These are phyloP conservation scores for Novumbra hubbsi DNA, from an alignment of 2,797 vertebrate species.

Conservation along the genomic window DNA sequence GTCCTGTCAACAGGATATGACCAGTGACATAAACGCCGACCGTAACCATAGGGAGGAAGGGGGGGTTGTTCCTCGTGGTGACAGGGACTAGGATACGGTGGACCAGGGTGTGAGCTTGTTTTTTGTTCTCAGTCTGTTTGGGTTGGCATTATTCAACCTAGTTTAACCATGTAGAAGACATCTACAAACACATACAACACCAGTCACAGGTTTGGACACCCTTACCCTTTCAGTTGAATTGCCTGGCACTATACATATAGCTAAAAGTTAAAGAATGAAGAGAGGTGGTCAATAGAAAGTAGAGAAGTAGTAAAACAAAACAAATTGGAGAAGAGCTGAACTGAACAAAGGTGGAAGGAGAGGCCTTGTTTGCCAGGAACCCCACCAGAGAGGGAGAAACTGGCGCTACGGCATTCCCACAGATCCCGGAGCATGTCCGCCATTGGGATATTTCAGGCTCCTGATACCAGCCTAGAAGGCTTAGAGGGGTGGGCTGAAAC, in stretches of 20 bases:
- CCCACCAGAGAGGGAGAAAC: constrained; percentile 1
- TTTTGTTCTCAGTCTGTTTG: too few species aligned
- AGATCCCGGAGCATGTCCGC: constrained; percentile 17
- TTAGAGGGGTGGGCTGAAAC: constrained; percentile 19
- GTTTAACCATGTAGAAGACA: too few species aligned
- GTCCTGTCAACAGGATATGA: too few species aligned
- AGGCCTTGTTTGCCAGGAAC: constrained; percentile 4
- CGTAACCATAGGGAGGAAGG: too few species aligned
- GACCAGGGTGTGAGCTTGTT: too few species aligned
- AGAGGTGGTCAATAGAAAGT: not conserved
- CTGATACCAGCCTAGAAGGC: constrained; percentile 2
- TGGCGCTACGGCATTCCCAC: constrained; percentile 6
- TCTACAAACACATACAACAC: not conserved
- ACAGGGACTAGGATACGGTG: too few species aligned
- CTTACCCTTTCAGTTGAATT: too few species aligned
- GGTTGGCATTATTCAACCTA: too few species aligned
- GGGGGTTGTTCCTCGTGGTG: too few species aligned
- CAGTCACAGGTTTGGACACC: too few species aligned
- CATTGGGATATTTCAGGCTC: constrained; percentile 35
- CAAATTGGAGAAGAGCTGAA: not conserved
- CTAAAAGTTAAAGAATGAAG: not conserved
- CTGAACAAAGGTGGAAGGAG: not conserved
- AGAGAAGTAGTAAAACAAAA: not conserved
- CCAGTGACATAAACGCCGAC: too few species aligned
- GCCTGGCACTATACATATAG: too few species aligned